These are phyloP conservation scores for Pseudochaenichthys georgianus DNA, from an alignment of 2,797 vertebrate species.

Conservation along the genomic window DNA sequence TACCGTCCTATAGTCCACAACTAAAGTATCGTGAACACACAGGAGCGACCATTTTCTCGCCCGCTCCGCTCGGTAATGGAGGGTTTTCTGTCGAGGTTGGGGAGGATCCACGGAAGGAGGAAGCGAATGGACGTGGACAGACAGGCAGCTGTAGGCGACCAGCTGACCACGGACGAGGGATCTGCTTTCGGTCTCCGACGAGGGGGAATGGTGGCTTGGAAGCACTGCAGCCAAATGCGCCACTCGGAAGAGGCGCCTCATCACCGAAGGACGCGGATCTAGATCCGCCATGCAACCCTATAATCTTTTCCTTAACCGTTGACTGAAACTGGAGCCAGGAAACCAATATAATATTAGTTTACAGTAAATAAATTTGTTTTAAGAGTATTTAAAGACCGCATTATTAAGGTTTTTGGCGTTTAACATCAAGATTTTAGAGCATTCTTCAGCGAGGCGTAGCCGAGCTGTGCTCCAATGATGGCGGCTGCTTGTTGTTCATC, in stretches of 20 bases:
- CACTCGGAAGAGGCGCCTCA: constrained; percentile 81
- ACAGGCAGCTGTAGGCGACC: constrained; percentile 88
- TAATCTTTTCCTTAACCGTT: constrained; percentile 40
- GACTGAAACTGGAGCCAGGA: neutral
- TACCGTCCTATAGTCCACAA: constrained; percentile 50
- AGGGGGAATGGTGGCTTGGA: constrained; percentile 85
- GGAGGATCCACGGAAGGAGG: constrained; percentile 88
- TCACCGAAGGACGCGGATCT: constrained; percentile 80
- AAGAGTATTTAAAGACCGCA: neutral
- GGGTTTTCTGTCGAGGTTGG: constrained; percentile 82
- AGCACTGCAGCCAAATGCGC: constrained; percentile 85
- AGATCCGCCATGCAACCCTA: constrained; percentile 79
- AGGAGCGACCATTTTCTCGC: constrained; percentile 78
- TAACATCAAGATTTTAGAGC: constrained; percentile 16
- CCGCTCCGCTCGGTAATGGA: constrained; percentile 77
- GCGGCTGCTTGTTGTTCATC: constrained; percentile 81
- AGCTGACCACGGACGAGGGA: constrained; percentile 88
- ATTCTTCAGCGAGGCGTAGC: constrained; percentile 85
- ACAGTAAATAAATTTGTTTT: constrained; percentile 35
- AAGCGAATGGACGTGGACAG: constrained; percentile 82
- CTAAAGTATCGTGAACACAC: constrained; percentile 58
- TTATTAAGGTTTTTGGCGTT: constrained; percentile 12
- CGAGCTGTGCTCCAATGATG: constrained; percentile 82
- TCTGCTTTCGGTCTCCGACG: constrained; percentile 87
- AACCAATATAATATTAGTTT: neutral